phyloP scores from a whole-genome alignment of 1,140 invertebrate genomes.

The Apis mellifera region DNA sequence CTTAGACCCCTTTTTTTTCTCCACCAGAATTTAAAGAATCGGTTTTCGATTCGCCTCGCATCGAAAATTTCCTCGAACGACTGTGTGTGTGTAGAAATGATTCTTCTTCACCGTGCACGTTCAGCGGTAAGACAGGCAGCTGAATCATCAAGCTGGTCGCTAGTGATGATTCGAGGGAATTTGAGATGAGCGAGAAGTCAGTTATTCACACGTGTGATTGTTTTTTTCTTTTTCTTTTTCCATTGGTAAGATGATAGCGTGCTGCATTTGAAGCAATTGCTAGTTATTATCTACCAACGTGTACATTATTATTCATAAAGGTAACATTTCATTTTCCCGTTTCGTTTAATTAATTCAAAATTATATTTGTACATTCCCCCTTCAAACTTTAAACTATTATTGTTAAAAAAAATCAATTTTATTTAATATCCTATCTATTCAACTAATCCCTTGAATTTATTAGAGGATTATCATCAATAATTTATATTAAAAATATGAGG shows the following conservation, averaged over 20 bases:
- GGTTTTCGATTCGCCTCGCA: background rate
- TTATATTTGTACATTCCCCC: too few species aligned
- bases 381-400: too few species aligned
- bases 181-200: background rate
- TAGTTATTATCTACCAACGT: background rate
- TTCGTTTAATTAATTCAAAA: too few species aligned
- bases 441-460: too few species aligned
- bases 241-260: too few species aligned
- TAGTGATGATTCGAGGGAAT: constrained; percentile 16
- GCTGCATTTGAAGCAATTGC: background rate
- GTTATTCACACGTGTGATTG: background rate
- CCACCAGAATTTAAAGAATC: background rate
- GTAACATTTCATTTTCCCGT: too few species aligned
- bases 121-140: constrained; percentile 11
- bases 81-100: background rate
- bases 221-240: background rate
- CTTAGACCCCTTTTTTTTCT: too few species aligned
- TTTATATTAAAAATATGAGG: too few species aligned
- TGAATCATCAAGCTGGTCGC: background rate
- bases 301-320: background rate
- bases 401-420: too few species aligned
- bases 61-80: background rate
- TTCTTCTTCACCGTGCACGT: background rate
- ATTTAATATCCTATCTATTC: too few species aligned
- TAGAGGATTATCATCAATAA: too few species aligned